Evolutionary conservation across 1,140 invertebrate species (phyloP).

Genomic region (Drosophila pectinifera): DNA sequence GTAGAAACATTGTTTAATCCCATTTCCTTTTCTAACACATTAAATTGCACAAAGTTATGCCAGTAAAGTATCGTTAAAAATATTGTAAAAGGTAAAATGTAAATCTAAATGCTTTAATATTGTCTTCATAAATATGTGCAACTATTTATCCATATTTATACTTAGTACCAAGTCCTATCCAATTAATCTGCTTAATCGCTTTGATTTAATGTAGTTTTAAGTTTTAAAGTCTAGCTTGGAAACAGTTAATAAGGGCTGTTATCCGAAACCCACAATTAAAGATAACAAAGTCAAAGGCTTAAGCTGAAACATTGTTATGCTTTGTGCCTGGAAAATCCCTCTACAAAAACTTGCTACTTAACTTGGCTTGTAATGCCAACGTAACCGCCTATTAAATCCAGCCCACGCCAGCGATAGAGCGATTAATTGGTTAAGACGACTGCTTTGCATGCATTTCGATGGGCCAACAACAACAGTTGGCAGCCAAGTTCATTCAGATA

Average conservation of each 20-base stretch:
- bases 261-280: no score
- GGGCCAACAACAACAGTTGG: constrained; percentile 23
- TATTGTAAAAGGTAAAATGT: no score
- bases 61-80: no score
- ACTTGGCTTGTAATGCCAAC: constrained; percentile 8
- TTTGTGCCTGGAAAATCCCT: background rate
- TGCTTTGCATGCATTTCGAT: constrained; percentile 25
- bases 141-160: background rate
- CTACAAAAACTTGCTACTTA: background rate
- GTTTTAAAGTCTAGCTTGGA: no score
- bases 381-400: constrained; percentile 17
- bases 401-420: constrained; percentile 1
- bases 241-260: background rate
- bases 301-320: background rate
- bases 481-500: constrained; percentile 44
- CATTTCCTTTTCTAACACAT: no score
- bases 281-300: background rate
- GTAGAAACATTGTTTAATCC: no score
- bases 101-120: background rate
- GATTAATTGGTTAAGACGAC: constrained; percentile 38
- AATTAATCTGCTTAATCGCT: background rate
- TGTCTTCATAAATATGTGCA: background rate
- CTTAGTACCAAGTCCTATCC: background rate
- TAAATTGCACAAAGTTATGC: no score
- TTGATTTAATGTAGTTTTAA: no score